Base-by-base conservation (phyloP, 2,113 vertebrate genomes). In the Motacilla tschutschensis region DNA sequence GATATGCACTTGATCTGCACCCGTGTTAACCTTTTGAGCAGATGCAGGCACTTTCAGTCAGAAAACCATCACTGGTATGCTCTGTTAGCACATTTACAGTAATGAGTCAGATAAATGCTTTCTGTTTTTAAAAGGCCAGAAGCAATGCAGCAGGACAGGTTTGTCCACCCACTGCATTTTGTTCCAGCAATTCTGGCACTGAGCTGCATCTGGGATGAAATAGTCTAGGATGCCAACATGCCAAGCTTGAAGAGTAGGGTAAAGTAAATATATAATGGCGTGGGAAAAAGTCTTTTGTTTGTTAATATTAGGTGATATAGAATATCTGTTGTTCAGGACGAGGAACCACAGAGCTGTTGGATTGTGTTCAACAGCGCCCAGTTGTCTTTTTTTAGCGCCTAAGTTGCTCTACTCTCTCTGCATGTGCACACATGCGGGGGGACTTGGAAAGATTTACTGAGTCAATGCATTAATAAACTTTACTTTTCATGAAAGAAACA, bases 71-170 rank as follows among this genome's bases (percentile, higher is more conserved):
- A 48, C 55, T 0, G 20, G 60, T 76, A 47, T 83, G 86, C 67
- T 58, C 93, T 64, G 43, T 46, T 65, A 67, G 83, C 83, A 63
- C 79, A 43, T 74, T 75, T 89, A 83, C 94, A 94, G 86, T 72
- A 83, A 74, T 88, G 88, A 93, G 76, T 85, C 75, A 93, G 60
- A 94, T 5, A 91, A 92, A 93, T 87, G 71, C 91, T 90, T 83
- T 89, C 85, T 95, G 82, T 72, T 93, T 87, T 93, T 50, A 22
- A 79, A 93, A 94, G 94, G 85, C 76, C 70, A 69, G 89, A 84
- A 96, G 94, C 93, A 96, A 97, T 97, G 97, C 41, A 71, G 97
- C 20, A 81, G 84, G 96, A 96, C 97, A 92, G 96, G 97, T 97
- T 97, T 97, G 96, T 93, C 90, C 91, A 94, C 95, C 95, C 91